Conservation (phyloP, 2,888 invertebrate species). For the Coecobrya sp. region DNA sequence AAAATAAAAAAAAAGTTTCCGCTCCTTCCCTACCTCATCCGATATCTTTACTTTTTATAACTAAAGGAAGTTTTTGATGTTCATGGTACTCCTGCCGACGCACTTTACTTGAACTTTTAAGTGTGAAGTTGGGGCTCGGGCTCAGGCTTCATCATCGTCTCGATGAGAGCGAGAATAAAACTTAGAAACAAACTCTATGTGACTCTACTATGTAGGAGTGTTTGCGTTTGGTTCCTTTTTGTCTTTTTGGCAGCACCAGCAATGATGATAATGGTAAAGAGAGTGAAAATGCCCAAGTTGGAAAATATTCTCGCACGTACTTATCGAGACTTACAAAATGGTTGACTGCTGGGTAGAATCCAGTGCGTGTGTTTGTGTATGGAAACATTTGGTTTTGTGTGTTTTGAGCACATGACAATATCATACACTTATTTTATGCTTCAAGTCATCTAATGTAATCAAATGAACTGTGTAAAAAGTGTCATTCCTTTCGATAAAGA, state of each 20-base stretch:
- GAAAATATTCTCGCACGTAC: slow-evolving; percentile 45
- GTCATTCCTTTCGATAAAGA: slow-evolving; percentile 19
- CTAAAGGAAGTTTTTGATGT: neutral
- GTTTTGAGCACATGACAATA: slow-evolving; percentile 33
- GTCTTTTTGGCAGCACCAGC: neutral
- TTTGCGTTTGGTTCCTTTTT: neutral
- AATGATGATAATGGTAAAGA: neutral
- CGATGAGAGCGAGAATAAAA: neutral
- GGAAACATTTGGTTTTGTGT: slow-evolving; percentile 14
- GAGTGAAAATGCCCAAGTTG: slow-evolving; percentile 51
- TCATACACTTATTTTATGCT: slow-evolving; percentile 24
- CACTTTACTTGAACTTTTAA: slow-evolving; percentile 59
- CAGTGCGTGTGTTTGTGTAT: neutral
- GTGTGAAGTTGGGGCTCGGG: slow-evolving; percentile 69
- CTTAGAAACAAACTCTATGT: slow-evolving; percentile 10
- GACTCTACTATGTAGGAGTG: neutral
- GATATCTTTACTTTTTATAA: neutral
- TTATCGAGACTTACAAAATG: slow-evolving; percentile 28
- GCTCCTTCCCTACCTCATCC: neutral
- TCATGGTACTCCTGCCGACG: neutral
- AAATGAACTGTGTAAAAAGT: neutral
- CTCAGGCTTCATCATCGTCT: neutral
- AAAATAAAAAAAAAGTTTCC: slow-evolving; percentile 56
- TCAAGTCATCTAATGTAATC: neutral
- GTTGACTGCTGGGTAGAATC: neutral